Evolutionary conservation across 2,888 invertebrate genomes (phyloP).

Genomic region (Lepidonotus clava): DNA sequence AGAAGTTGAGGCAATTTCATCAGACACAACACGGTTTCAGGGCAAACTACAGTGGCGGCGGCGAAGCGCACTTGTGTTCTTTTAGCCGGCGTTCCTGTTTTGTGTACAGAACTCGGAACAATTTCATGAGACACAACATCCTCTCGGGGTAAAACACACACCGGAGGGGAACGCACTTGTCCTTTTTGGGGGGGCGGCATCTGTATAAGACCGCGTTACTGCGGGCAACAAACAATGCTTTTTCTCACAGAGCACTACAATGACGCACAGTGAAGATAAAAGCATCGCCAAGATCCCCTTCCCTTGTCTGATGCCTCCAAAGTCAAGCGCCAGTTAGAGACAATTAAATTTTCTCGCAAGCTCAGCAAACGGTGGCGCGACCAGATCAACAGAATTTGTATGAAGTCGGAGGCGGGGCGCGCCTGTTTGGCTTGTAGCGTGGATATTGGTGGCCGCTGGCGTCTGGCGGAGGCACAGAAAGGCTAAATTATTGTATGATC

Average conservation of each 20-base stretch:
- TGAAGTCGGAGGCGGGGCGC: background rate
- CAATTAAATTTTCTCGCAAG: constrained; percentile 46
- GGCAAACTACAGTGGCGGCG: background rate
- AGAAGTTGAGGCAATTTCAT: constrained; percentile 54
- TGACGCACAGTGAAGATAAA: constrained; percentile 19
- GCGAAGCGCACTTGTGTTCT: constrained; percentile 32
- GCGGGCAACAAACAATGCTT: constrained; percentile 7
- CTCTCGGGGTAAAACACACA: constrained; percentile 46
- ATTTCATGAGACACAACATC: constrained; percentile 54
- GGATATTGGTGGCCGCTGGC: constrained; percentile 37
- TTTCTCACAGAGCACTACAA: constrained; percentile 28
- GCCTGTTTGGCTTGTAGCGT: background rate
- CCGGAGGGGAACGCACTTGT: constrained; percentile 31
- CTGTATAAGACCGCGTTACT: constrained; percentile 26
- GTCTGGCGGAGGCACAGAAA: background rate
- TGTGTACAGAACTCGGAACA: constrained; percentile 44
- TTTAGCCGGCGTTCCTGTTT: constrained; percentile 16
- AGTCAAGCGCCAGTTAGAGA: constrained; percentile 50
- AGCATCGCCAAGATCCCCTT: background rate
- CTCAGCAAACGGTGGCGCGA: constrained; percentile 29
- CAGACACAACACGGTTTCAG: constrained; percentile 52
- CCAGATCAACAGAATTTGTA: constrained; percentile 50
- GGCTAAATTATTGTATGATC: constrained; percentile 40
- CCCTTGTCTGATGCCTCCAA: constrained; percentile 26
- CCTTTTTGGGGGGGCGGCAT: background rate